phyloP scores from a whole-genome alignment of 1,140 invertebrate species.

The Drosophila bocqueti region DNA sequence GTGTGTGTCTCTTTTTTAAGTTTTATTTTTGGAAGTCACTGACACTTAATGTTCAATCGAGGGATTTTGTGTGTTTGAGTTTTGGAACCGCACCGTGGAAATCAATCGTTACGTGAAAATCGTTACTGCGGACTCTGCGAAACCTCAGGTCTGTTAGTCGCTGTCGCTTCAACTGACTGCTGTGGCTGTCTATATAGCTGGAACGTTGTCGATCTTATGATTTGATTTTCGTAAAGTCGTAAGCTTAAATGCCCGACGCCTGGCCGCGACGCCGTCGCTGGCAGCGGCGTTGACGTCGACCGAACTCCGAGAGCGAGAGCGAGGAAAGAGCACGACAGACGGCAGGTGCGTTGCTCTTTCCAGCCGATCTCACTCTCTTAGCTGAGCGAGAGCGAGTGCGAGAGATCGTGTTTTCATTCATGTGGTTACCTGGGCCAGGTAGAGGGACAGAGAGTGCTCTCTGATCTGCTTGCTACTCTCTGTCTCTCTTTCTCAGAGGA shows the following conservation, averaged over 20 bases:
- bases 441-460: conserved; percentile 16
- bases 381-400: conserved; percentile 42
- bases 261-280: conserved; percentile 18
- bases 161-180: conserved; percentile 7
- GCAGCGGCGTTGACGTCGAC: conserved; percentile 26
- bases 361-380: conserved; percentile 36
- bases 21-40: conserved; percentile 68
- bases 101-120: conserved; percentile 48
- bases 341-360: conserved; percentile 77
- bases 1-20: conserved; percentile 40
- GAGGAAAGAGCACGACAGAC: conserved; percentile 67
- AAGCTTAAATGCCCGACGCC: conserved; percentile 74
- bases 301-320: conserved; percentile 14
- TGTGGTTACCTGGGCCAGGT: conserved; percentile 41
- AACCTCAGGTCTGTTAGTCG: conserved; percentile 10
- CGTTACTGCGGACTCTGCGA: conserved; percentile 28
- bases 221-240: conserved; percentile 74
- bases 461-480: conserved; percentile 1
- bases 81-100: conserved; percentile 48
- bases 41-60: conserved; percentile 75
- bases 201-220: conserved; percentile 85
- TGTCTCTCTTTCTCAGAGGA: neutral
- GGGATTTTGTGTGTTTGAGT: conserved; percentile 67
- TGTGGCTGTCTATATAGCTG: conserved; percentile 26
- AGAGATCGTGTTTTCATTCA: conserved; percentile 70